These are phyloP conservation scores for Thalassaphorura encarpata DNA, from an alignment of 1,140 invertebrate genomes.

Conservation along the genomic window DNA sequence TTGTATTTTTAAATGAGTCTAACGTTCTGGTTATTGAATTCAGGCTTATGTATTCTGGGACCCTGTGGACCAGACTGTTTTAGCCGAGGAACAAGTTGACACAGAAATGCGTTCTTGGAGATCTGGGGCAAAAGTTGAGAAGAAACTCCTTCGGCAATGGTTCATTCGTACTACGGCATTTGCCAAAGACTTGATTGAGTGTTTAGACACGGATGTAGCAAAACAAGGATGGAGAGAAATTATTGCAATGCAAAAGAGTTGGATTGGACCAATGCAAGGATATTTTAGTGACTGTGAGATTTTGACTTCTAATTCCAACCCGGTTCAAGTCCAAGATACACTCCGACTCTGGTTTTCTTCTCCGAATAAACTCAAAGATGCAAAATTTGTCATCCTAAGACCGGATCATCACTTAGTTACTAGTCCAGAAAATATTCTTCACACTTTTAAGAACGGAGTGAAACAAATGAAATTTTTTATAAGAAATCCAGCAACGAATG, in stretches of 20 bases:
- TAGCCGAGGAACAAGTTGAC: constrained; percentile 98
- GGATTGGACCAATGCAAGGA: constrained; percentile 67
- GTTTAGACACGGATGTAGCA: constrained; percentile 27
- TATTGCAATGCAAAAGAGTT: constrained; percentile 78
- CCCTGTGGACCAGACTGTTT: constrained; percentile 91
- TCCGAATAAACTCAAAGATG: constrained; percentile 63
- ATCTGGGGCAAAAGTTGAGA: constrained; percentile 90
- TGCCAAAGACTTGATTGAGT: constrained; percentile 53
- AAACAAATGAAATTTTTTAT: constrained; percentile 40
- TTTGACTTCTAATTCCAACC: neutral
- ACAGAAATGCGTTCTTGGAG: constrained; percentile 85
- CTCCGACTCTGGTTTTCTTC: constrained; percentile 63
- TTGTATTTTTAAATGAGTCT: constrained; percentile 4
- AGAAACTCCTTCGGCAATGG: constrained; percentile 84
- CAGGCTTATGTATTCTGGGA: constrained; percentile 95
- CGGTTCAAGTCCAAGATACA: constrained; percentile 24
- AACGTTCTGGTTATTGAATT: neutral
- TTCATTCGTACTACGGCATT: constrained; percentile 85
- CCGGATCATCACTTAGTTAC: constrained; percentile 37
- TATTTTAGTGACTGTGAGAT: constrained; percentile 22
- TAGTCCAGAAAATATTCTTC: constrained; percentile 3
- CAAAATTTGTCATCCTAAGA: constrained; percentile 42
- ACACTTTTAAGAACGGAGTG: constrained; percentile 15
- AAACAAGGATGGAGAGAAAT: constrained; percentile 61
- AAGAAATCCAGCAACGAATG: constrained; percentile 61